Base-by-base conservation (phyloP, 2,113 vertebrate species). In the Syrmaticus mikado region DNA sequence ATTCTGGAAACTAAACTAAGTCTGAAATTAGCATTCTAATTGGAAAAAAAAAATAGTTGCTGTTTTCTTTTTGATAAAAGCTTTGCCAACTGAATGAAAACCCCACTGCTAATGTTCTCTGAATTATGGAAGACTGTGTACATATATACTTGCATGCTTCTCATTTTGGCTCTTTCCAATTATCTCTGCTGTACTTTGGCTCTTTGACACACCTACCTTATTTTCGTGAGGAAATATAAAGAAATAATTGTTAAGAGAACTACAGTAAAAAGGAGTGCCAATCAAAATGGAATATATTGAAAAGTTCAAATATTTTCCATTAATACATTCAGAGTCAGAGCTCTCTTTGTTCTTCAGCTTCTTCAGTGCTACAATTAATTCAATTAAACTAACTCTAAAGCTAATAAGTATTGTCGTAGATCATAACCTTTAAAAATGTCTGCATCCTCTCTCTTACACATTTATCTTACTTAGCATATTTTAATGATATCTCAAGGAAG, bases 381-480 rank as follows among this genome's bases (percentile, higher is more conserved):
- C 87, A 96, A 96, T 97, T 97, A 97, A 97, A 94, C 34, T 65
- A 91, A 89, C 68, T 95, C 86, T 85, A 92, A 94, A 96, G 81
- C 70, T 95, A 66, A 87, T 85, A 96, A 90, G 45, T 19, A 19
- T 94, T 97, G 92, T 96, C 90, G 94, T 75, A 96, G 92, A 97
- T 88, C 94, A 95, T 89, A 97, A 97, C 96, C 96, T 97, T 95
- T 96, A 91, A 92, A 96, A 95, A 77, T 88, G 82, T 77, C 94
- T 96, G 32, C 74, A 43, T 91, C 46, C 22, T 96, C 52, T 62
- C 57, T 86, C 72, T 86, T 70, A 74, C 57, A 93, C 77, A 43
- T 92, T 94, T 93, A 95, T 87, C 87, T 97, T 94, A 91, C 25
- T 98, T 97, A 97, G 95, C 90, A 95, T 97, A 97, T 97, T 97